Percentiles rank a stretch among this genome's conserved stretches.
These are phyloP conservation scores for Catharus bicknelli DNA, from an alignment of 2,113 vertebrate genomes.

Conservation along the genomic window DNA sequence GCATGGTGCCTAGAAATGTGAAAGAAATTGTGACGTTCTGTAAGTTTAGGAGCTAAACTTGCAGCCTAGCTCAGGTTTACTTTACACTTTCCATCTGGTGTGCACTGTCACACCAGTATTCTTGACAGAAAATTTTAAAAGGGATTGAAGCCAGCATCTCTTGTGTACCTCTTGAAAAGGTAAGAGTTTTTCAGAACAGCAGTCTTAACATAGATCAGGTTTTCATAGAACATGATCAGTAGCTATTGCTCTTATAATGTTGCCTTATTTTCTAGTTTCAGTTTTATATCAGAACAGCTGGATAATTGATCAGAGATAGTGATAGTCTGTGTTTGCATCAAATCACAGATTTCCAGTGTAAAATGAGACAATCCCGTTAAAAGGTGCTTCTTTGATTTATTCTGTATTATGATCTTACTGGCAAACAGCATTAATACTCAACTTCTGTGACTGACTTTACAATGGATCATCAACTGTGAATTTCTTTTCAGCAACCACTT, in stretches of 20 bases:
- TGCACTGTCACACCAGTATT: not conserved
- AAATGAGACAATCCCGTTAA: not conserved
- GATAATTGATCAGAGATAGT: not conserved
- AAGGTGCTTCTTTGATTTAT: not conserved
- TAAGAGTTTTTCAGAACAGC: not conserved
- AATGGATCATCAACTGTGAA: not conserved
- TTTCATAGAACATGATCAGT: not conserved
- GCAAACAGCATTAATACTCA: not conserved
- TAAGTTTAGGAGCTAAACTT: not conserved
- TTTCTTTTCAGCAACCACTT: not conserved
- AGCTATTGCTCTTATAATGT: not conserved
- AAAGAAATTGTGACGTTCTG: not conserved
- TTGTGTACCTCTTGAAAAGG: not conserved
- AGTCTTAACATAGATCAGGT: not conserved
- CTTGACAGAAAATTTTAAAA: not conserved
- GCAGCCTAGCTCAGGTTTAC: not conserved
- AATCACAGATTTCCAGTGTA: not conserved
- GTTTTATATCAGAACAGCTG: not conserved
- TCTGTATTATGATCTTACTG: not conserved
- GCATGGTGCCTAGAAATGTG: not conserved
- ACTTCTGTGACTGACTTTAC: not conserved
- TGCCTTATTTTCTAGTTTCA: not conserved
- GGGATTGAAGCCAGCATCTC: not conserved
- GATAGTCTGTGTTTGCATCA: not conserved
- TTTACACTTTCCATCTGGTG: not conserved